Conservation (phyloP, 2,113 vertebrate species). For the Cyanoramphus novaezelandiae region DNA sequence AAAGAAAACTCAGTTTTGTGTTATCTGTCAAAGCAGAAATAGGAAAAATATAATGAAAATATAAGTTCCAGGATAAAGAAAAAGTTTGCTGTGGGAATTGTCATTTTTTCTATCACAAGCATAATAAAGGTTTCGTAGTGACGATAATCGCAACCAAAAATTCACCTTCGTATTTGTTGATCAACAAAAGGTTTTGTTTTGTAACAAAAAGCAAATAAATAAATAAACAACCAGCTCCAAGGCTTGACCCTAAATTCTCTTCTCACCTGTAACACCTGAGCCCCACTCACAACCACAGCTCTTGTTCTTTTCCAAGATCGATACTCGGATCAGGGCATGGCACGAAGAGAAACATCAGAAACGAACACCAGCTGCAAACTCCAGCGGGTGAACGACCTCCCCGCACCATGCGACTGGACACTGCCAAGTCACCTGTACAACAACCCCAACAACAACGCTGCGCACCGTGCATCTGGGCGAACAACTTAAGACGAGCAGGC, state of each 20-base stretch:
- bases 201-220: neutral
- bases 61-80: neutral
- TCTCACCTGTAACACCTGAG: neutral
- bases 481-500: neutral
- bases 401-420: accelerated
- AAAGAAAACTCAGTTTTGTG: neutral
- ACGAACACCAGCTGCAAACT: neutral
- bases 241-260: accelerated
- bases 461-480: neutral
- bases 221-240: neutral
- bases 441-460: neutral
- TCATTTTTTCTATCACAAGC: neutral
- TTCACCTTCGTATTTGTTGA: neutral
- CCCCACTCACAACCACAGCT: too few species aligned
- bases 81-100: neutral
- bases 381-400: neutral
- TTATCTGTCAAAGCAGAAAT: neutral
- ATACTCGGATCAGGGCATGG: accelerated
- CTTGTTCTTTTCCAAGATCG: neutral
- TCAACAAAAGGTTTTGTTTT: neutral
- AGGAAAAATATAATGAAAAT: neutral
- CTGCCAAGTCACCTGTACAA: neutral
- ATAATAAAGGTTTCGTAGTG: neutral
- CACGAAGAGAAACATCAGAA: accelerated
- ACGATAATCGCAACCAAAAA: neutral